phyloP scores from a whole-genome alignment of 2,113 vertebrate species.

The Oryzias curvinotus region DNA sequence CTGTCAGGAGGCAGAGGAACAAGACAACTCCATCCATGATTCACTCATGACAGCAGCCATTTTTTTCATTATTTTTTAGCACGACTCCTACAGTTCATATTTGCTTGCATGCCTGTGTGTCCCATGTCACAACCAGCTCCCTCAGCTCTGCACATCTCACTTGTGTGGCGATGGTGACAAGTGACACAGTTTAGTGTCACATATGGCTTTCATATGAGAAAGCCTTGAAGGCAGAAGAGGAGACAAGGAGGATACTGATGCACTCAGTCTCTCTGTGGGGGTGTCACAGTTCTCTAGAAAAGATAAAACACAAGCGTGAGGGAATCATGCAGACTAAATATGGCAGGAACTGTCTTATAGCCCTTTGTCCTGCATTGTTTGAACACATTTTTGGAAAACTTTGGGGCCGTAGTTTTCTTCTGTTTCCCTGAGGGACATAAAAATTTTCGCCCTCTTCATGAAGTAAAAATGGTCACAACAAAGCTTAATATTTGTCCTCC shows the following conservation, averaged over 20 bases:
- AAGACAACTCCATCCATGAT: constrained; percentile 42
- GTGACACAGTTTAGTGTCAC: constrained; percentile 67
- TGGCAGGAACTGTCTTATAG: constrained; percentile 45
- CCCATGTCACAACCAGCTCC: constrained; percentile 40
- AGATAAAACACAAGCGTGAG: constrained; percentile 35
- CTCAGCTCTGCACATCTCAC: constrained; percentile 49
- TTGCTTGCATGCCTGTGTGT: constrained; percentile 47
- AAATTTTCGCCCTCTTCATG: not conserved
- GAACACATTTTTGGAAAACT: constrained; percentile 46
- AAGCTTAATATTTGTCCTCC: no score
- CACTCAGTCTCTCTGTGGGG: constrained; percentile 8
- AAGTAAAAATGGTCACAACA: no score
- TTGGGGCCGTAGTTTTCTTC: constrained; percentile 35
- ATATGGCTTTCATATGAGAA: constrained; percentile 54
- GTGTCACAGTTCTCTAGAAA: constrained; percentile 33
- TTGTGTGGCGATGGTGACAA: constrained; percentile 67
- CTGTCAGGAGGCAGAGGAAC: constrained; percentile 52
- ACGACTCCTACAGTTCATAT: constrained; percentile 25
- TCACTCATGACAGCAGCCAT: constrained; percentile 54
- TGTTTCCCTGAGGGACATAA: constrained; percentile 18
- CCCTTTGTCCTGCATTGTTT: constrained; percentile 45
- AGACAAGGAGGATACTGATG: constrained; percentile 43
- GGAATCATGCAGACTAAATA: constrained; percentile 34
- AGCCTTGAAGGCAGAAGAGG: constrained; percentile 54
- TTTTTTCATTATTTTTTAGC: constrained; percentile 27